These are phyloP conservation scores for Palythoa grandiflora DNA, from an alignment of 92 coral and sea anemone species.

Conservation along the genomic window DNA sequence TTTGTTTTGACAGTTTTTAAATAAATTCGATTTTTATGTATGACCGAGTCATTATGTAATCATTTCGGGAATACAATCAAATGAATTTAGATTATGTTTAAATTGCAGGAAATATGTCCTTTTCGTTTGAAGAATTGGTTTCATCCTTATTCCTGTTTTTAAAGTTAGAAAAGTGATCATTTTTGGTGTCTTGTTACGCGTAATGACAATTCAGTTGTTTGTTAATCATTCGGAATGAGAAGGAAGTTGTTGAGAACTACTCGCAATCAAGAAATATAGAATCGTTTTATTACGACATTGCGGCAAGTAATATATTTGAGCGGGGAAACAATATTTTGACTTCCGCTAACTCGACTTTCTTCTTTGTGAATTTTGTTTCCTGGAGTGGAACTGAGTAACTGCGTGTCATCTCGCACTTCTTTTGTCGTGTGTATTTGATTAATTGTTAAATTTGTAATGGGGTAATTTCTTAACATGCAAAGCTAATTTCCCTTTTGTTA, in stretches of 20 bases:
- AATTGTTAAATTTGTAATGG: neutral
- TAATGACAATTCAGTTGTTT: slow-evolving; percentile 6
- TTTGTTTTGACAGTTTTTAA: slow-evolving; percentile 3
- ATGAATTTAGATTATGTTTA: slow-evolving; percentile 19
- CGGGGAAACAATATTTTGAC: slow-evolving; percentile 2
- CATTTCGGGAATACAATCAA: neutral
- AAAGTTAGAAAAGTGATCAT: slow-evolving; percentile 18
- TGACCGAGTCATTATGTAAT: slow-evolving; percentile 25
- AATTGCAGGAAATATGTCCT: slow-evolving; percentile 46
- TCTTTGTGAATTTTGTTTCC: slow-evolving; percentile 31
- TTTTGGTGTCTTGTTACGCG: slow-evolving; percentile 21
- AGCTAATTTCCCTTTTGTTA: neutral
- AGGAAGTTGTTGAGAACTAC: neutral
- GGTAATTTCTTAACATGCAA: neutral
- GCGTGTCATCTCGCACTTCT: slow-evolving; percentile 26
- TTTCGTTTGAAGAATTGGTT: slow-evolving; percentile 23
- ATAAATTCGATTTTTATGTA: neutral
- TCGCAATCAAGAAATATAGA: neutral
- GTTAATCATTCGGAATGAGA: neutral
- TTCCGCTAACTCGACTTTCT: slow-evolving; percentile 29
- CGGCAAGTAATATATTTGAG: neutral
- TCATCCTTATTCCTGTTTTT: slow-evolving; percentile 7
- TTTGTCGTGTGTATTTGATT: slow-evolving; percentile 12
- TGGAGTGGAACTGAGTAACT: neutral
- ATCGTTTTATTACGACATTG: neutral